Percentiles rank a stretch among this genome's conserved stretches.
Conservation (phyloP, 1,140 invertebrate genomes). For the Ceratina australensis region DNA sequence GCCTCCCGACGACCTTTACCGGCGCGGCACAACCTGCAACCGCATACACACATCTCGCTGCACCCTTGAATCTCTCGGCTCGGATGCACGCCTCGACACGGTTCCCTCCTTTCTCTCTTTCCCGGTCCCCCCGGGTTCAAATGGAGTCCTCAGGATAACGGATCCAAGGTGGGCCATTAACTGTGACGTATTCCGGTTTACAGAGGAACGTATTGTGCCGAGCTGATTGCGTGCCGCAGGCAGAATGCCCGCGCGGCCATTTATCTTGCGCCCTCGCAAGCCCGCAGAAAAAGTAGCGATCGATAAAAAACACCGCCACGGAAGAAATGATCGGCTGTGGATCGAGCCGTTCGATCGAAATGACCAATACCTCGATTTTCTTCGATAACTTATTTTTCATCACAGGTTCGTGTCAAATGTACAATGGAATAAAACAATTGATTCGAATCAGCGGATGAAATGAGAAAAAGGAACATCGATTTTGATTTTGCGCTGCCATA, state of each 20-base stretch:
- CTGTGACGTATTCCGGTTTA: conserved; percentile 59
- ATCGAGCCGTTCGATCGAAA: conserved; percentile 22
- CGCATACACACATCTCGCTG: conserved; percentile 58
- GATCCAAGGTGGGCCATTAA: conserved; percentile 66
- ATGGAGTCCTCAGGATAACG: conserved; percentile 63
- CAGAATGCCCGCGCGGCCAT: conserved; percentile 54
- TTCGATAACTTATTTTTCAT: neutral
- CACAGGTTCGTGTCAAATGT: neutral
- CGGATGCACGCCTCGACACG: conserved; percentile 42
- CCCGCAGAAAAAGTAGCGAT: conserved; percentile 29
- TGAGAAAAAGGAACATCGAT: no score
- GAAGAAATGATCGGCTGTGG: conserved; percentile 1
- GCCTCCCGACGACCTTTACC: conserved; percentile 73
- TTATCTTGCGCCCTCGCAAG: conserved; percentile 55
- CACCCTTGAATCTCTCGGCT: conserved; percentile 48
- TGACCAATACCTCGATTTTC: neutral
- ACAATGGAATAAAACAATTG: no score
- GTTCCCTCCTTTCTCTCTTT: conserved; percentile 10
- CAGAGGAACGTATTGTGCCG: conserved; percentile 38
- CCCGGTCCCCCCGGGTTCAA: conserved; percentile 27
- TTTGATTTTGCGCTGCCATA: no score
- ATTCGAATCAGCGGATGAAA: no score
- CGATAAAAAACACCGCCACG: neutral
- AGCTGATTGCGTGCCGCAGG: conserved; percentile 52
- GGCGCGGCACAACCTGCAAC: conserved; percentile 66